These are phyloP conservation scores for Callaeas wilsoni DNA, from an alignment of 2,113 vertebrate species.

Conservation along the genomic window DNA sequence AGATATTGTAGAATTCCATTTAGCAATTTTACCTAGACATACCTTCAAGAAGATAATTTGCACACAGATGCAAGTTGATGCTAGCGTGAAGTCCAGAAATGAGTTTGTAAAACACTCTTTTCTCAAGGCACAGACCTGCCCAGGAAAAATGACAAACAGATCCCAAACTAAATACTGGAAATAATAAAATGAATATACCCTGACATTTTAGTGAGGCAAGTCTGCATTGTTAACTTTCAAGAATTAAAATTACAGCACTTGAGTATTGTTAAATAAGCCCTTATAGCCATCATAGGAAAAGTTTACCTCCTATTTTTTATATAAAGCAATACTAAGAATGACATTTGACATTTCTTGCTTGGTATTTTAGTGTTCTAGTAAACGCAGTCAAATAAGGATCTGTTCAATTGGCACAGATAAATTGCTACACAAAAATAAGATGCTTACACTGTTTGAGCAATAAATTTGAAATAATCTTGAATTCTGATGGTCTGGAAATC, in stretches of 20 bases:
- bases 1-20: background rate
- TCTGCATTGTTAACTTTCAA: background rate
- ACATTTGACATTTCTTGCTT: background rate
- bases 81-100: conserved; percentile 97
- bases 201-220: background rate
- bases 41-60: conserved; percentile 92
- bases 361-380: background rate
- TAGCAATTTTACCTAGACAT: background rate
- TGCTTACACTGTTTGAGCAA: background rate
- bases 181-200: background rate
- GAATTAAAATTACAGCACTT: background rate
- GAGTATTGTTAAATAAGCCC: background rate
- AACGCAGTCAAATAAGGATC: background rate
- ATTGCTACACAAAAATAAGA: background rate
- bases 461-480: background rate
- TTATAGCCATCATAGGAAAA: background rate
- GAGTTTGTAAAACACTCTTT: conserved; percentile 93
- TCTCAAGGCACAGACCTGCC: conserved; percentile 92
- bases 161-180: background rate
- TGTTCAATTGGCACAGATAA: background rate
- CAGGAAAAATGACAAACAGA: background rate
- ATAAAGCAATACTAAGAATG: background rate
- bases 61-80: conserved; percentile 94
- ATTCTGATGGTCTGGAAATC: background rate
- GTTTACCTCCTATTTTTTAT: background rate